A percentile compares a stretch with the other conserved stretches of the same genome.
phyloP scores from a whole-genome alignment of 2,888 invertebrate genomes.

The Nephrotoma flavescens region DNA sequence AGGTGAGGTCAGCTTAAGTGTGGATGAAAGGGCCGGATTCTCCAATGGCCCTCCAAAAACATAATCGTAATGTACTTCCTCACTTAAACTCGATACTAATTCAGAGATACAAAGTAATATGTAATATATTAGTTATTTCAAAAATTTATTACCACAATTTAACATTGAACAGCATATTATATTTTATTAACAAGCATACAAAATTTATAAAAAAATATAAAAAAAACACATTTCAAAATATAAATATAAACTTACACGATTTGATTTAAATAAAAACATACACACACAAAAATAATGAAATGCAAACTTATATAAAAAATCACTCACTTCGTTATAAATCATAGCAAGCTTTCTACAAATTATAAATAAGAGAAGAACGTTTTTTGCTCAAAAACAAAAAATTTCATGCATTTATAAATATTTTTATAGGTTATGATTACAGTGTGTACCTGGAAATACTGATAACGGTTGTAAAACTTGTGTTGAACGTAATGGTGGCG shows the following conservation, averaged over 20 bases:
- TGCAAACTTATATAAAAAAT: not conserved
- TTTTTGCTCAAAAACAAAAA: not conserved
- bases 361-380: not conserved
- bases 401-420: not conserved
- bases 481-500: constrained; percentile 35
- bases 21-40: constrained; percentile 30
- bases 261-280: not conserved
- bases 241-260: not conserved
- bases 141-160: not conserved
- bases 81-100: constrained; percentile 34
- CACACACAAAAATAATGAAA: not conserved
- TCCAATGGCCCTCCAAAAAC: constrained; percentile 35
- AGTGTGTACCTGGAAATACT: constrained; percentile 31
- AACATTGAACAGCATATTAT: constrained; percentile 4
- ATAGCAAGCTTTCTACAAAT: not conserved
- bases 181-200: not conserved
- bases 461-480: constrained; percentile 34
- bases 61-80: constrained; percentile 34
- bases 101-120: constrained; percentile 10
- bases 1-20: constrained; percentile 36
- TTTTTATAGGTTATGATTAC: not conserved
- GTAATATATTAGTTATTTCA: constrained; percentile 7
- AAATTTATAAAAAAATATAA: constrained; percentile 10
- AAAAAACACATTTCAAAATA: constrained; percentile 2
- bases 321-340: not conserved